These are phyloP conservation scores for Falco peregrinus DNA, from an alignment of 2,797 vertebrate genomes.

Conservation along the genomic window DNA sequence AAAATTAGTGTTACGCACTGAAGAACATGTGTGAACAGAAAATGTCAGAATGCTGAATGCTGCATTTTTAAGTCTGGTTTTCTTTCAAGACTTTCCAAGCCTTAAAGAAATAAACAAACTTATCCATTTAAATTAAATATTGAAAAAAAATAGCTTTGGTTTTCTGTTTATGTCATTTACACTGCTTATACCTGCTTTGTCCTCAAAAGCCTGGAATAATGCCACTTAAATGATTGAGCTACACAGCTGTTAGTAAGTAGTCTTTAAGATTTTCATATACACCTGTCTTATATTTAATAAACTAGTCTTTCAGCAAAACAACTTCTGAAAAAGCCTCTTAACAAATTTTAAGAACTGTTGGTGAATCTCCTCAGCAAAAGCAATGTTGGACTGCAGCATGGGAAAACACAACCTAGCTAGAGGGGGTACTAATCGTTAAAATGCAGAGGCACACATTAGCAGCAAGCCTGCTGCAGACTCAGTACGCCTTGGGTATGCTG, in stretches of 20 bases:
- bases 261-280: not conserved
- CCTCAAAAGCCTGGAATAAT: not conserved
- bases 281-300: not conserved
- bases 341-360: not conserved
- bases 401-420: not conserved
- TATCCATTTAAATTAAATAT: not conserved
- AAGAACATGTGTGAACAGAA: not conserved
- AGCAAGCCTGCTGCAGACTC: not conserved
- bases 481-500: not conserved
- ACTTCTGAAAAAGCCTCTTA: not conserved
- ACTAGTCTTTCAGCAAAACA: not conserved
- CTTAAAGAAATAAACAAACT: not conserved
- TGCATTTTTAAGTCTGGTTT: not conserved
- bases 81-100: not conserved
- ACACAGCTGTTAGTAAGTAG: not conserved
- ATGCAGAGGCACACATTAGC: not conserved
- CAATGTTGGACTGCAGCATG: not conserved
- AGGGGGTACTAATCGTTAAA: not conserved
- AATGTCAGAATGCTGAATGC: not conserved
- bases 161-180: not conserved
- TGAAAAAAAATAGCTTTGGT: not conserved
- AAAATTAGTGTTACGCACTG: slow-evolving; percentile 35
- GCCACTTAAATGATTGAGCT: not conserved
- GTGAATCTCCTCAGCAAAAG: not conserved
- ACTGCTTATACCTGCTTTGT: not conserved